Percentiles rank a stretch among this genome's conserved stretches.
Conservation (phyloP, 1,140 invertebrate species). For the Ditylenchus dipsaci region DNA sequence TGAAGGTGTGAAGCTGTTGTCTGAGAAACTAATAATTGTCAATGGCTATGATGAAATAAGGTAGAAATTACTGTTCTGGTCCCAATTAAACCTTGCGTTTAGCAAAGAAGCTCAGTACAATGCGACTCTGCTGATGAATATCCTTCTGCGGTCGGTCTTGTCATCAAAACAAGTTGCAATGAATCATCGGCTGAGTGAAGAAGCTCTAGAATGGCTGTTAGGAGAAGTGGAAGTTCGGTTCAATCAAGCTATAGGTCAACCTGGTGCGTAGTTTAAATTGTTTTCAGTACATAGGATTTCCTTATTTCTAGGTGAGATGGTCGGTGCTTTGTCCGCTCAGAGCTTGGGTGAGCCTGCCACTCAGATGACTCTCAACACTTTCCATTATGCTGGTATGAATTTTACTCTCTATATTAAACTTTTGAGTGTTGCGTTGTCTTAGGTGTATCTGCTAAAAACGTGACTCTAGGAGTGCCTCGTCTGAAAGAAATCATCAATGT, state of each 20-base stretch:
- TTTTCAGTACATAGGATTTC: no score
- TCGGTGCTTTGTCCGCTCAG: constrained; percentile 94
- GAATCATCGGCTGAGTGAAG: constrained; percentile 82
- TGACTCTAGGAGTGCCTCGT: constrained; percentile 92
- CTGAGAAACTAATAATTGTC: constrained; percentile 86
- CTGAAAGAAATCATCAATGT: constrained; percentile 96
- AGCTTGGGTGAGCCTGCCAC: constrained; percentile 97
- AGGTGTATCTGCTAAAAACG: constrained; percentile 99
- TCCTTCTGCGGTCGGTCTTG: constrained; percentile 84
- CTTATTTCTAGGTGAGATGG: constrained; percentile 75
- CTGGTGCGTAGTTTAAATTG: no score
- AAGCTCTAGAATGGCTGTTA: constrained; percentile 98
- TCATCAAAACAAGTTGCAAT: constrained; percentile 82
- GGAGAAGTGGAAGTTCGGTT: constrained; percentile 98
- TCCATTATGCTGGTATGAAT: constrained; percentile 73
- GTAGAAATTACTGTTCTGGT: no score
- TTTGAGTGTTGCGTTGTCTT: no score
- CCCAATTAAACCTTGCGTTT: constrained; percentile 61
- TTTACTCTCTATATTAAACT: no score
- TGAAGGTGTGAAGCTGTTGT: constrained; percentile 73
- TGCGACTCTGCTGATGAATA: constrained; percentile 93
- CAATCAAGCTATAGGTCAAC: constrained; percentile 82
- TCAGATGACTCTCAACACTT: constrained; percentile 99
- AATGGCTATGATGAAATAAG: constrained; percentile 58
- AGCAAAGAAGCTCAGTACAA: constrained; percentile 96